Evolutionary conservation across 2,113 vertebrate genomes (phyloP).

Genomic region (Marmota monax): DNA sequence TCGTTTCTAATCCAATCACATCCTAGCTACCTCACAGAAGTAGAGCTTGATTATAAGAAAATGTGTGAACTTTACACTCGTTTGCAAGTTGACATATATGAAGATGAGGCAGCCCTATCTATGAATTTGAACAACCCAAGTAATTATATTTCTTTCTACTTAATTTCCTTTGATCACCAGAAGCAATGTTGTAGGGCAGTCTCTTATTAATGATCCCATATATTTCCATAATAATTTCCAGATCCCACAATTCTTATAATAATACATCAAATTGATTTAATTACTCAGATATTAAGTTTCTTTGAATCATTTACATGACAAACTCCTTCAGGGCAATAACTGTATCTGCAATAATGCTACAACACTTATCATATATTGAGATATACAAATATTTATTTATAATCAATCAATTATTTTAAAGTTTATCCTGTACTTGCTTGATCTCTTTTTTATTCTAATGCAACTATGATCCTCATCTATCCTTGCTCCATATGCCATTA

Average conservation of each 20-base stretch:
- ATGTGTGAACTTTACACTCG: neutral
- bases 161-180: neutral
- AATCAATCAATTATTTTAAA: neutral
- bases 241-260: neutral
- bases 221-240: neutral
- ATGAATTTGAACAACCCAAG: neutral
- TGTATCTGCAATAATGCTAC: neutral
- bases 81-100: constrained; percentile 24
- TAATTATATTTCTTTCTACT: constrained; percentile 11
- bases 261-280: neutral
- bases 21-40: neutral
- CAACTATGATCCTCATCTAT: neutral
- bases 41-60: neutral
- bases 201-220: neutral
- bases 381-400: neutral
- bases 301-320: neutral
- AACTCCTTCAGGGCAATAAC: neutral
- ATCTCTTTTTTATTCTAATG: neutral
- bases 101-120: neutral
- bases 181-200: neutral
- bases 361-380: neutral
- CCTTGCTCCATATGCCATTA: neutral
- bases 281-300: neutral
- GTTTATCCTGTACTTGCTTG: neutral
- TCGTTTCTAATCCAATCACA: neutral